Base-by-base conservation (phyloP, 2,888 invertebrate species). In the Drosophila stalkeri region DNA sequence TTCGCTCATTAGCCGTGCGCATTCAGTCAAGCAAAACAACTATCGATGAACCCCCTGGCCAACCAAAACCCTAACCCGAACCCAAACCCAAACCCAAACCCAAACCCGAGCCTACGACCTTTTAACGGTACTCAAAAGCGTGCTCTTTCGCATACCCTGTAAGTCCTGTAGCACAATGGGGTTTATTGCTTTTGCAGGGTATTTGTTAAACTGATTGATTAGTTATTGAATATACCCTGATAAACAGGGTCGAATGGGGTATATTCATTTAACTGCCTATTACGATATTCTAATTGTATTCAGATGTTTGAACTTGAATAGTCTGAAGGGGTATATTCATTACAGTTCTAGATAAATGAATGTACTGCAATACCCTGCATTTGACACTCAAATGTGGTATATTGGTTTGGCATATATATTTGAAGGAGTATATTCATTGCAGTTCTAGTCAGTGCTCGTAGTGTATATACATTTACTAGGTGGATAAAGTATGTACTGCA, bases 1-100 rank as follows among this genome's bases (percentile, higher is more conserved):
- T 57, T 60, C 66, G 56, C 62, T 78, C 75, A 77, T 80, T 86
- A 82, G 77, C 78, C 80, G 72, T 90, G 90, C 89, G 91, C 92
- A 77, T 33, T 77, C 83, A 91, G 86, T 91, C 83, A 91, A 83
- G 89, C 91, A 83, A 80, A 87, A 83, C 68, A 56, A 39, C 72
- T 71, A 68, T 77, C 63, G 68, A 73, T 62, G 77, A 64, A 37
- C 64, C 44, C 59, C 52, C 5, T 1, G 33, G 23, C 59, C 55
- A 39, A 49, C 54, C 31, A 44, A 27, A 37, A 35, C 37, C 37
- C 56, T 11, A 54, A 8, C n/a, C n/a, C 23, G 1, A 23, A 16
- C 54, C 35, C 52, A 6, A 18, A 6, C 33, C 18, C 51, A n/a
- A 47, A n/a, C 54, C 39, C 39, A 39, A 7, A 14, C 27, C 23